These are phyloP conservation scores for Blastomussa wellsi DNA, from an alignment of 92 coral and sea anemone genomes.

Conservation along the genomic window DNA sequence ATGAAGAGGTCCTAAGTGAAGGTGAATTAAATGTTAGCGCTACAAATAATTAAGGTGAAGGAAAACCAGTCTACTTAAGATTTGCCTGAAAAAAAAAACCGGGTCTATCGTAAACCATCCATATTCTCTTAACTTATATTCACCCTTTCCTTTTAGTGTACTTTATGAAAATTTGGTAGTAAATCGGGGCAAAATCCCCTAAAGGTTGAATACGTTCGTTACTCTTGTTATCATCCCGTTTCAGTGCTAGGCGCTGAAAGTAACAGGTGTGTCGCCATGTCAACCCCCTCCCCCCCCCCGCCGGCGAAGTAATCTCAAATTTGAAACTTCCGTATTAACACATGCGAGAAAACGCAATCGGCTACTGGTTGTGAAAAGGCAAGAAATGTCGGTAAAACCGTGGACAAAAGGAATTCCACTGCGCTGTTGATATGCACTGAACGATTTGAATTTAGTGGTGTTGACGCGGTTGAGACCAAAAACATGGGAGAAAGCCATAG, in stretches of 20 bases:
- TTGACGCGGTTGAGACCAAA: neutral
- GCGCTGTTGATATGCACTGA: neutral
- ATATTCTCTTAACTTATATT: neutral
- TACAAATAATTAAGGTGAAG: no score
- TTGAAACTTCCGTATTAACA: no score
- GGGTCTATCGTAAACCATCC: neutral
- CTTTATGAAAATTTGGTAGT: neutral
- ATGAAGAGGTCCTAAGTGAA: no score
- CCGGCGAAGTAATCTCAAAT: neutral
- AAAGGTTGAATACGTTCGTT: neutral
- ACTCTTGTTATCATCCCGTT: neutral
- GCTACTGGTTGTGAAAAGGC: neutral
- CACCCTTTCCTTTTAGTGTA: neutral
- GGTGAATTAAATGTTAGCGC: no score
- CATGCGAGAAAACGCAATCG: neutral
- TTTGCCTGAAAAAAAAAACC: neutral
- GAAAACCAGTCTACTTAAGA: no score
- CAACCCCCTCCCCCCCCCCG: no score
- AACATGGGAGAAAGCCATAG: neutral
- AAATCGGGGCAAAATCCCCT: neutral
- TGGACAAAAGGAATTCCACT: neutral
- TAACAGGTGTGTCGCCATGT: no score
- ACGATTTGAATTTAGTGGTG: neutral
- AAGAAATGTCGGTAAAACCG: neutral
- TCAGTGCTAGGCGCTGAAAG: no score